Base-by-base conservation (phyloP, 1,140 invertebrate genomes). In the Alviniconcha marisindica region DNA sequence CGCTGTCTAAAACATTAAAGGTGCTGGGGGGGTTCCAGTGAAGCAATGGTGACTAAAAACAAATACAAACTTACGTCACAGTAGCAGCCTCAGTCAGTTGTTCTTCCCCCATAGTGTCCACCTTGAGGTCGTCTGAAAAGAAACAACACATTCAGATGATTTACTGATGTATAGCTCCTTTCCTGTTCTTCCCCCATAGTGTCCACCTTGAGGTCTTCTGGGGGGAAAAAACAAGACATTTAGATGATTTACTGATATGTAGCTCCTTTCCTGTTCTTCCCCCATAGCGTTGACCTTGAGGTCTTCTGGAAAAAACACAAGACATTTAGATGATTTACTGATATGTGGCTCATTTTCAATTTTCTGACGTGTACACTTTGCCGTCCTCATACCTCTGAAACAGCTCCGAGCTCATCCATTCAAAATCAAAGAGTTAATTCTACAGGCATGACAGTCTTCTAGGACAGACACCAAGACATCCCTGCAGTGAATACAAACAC, bases 21-120 rank as follows among this genome's bases (percentile, higher is more conserved):
- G n/a, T n/a, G n/a, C n/a, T n/a, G n/a, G n/a, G n/a, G n/a, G n/a
- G n/a, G n/a, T n/a, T n/a, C n/a, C n/a, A n/a, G n/a, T n/a, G n/a
- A n/a, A n/a, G n/a, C n/a, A n/a, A n/a, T n/a, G n/a, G n/a, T n/a
- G n/a, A n/a, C n/a, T n/a, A n/a, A n/a, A n/a, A 42, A 83, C 82
- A 33, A 60, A 63, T n/a, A 54, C 18, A 21, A 42, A 87, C 89
- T 88, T 82, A 90, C 89, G 89, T 87, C 60, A 90, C 82, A 76
- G 84, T 85, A 36, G 89, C 86, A n/a, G 82, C 66, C 66, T 90
- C 89, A 14, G 86, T 79, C 12, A 88, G 63, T 60, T 90, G 89
- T 83, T 88, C 89, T 78, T 89, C 89, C 77, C 80, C 84, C 83
- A 87, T 85, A 33, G 40, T 83, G 18, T 71, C 24, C 69, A 71